Base-by-base conservation (phyloP, 2,113 vertebrate species). In the Scolopax mira region DNA sequence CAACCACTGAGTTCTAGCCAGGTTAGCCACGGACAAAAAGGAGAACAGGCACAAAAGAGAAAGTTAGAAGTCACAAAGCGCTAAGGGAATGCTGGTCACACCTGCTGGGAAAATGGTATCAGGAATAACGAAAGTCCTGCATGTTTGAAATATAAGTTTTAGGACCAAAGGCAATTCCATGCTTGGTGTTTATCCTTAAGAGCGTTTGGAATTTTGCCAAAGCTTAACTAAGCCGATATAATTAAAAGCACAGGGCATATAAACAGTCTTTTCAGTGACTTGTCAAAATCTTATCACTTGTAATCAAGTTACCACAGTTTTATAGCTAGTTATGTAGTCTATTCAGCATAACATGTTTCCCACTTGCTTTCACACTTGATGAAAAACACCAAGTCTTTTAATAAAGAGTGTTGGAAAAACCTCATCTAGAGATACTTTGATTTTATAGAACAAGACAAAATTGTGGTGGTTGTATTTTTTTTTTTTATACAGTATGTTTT, bases 1-100 rank as follows among this genome's bases (percentile, higher is more conserved):
- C 98, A 98, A 96, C 93, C 98, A 98, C 97, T 98, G 97, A 98
- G 91, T 79, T 98, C 98, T 98, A 97, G 96, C 65, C 94, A 96
- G 94, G 97, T 98, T 95, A 98, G 97, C 95, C 97, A 97, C 2
- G 91, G 92, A 90, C 79, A 89, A 88, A 89, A 91, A 96, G 82
- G 95, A 97, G 94, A 98, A 98, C 66, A 98, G 91, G 90, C 88
- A 97, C 81, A 95, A 97, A 95, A 95, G 64, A 96, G 81, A 97
- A 93, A 81, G 72, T 98, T 94, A 97, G 64, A 86, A 74, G 25
- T 88, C 89, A 86, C 62, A 64, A 71, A 95, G 81, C 44, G n/a
- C 22, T 44, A 39, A 42, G 61, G 24, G 42, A 65, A 79, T 3
- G 46, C 57, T 70, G 49, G 0, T 37, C 61, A 79, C 74, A 81